Percentiles rank a stretch among this genome's conserved stretches.
These are phyloP conservation scores for Allygus modestus DNA, from an alignment of 2,888 invertebrate species.

Conservation along the genomic window DNA sequence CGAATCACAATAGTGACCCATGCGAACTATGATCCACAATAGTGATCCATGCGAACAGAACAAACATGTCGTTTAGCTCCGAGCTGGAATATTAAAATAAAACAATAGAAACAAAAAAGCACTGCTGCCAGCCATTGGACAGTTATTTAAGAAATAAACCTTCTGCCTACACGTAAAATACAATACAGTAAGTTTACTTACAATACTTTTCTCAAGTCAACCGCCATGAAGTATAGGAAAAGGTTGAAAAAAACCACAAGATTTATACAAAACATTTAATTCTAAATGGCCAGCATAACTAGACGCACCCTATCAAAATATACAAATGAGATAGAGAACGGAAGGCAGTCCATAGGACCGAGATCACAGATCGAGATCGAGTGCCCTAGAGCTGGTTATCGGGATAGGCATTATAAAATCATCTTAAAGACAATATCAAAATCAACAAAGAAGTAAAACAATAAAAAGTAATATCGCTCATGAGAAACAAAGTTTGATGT, in stretches of 20 bases:
- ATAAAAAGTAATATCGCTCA: conserved; percentile 21
- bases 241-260: conserved; percentile 10
- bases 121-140: too few relatives aligned
- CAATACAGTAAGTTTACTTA: too few relatives aligned
- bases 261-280: conserved; percentile 4
- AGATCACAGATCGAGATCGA: conserved; percentile 24
- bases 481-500: neutral
- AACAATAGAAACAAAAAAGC: too few relatives aligned
- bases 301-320: conserved; percentile 12
- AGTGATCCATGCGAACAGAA: too few relatives aligned
- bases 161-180: too few relatives aligned
- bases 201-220: too few relatives aligned
- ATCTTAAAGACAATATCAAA: conserved; percentile 36
- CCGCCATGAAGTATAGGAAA: too few relatives aligned
- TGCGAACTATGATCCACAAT: too few relatives aligned
- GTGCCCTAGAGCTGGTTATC: neutral
- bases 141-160: too few relatives aligned
- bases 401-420: neutral
- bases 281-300: neutral
- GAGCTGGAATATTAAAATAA: too few relatives aligned
- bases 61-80: too few relatives aligned
- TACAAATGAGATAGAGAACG: conserved; percentile 35
- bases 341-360: conserved; percentile 42
- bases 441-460: conserved; percentile 27
- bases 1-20: too few relatives aligned